phyloP scores from a whole-genome alignment of 2,888 invertebrate genomes.

The Blastobasis adustella region DNA sequence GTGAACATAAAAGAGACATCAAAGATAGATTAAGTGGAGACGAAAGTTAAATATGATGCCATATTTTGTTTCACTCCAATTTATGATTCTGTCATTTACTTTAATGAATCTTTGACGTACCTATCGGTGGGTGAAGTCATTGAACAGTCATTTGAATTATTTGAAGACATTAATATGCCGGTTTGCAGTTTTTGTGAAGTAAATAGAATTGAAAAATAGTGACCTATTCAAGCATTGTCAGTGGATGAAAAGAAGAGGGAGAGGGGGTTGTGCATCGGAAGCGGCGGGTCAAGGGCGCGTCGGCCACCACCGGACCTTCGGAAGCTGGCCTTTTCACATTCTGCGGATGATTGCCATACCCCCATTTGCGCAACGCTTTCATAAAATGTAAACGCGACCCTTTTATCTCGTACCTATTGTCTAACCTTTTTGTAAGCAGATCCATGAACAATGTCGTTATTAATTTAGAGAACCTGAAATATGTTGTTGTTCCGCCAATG shows the following conservation, averaged over 20 bases:
- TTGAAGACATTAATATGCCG: too few species aligned
- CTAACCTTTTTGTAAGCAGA: too few species aligned
- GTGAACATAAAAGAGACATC: constrained; percentile 9
- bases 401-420: background rate
- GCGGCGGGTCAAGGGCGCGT: constrained; percentile 48
- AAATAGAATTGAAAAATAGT: background rate
- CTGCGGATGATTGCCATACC: constrained; percentile 29
- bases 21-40: constrained; percentile 7
- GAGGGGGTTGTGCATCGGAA: constrained; percentile 32
- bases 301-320: constrained; percentile 19
- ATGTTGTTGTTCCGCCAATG: too few species aligned
- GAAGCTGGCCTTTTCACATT: constrained; percentile 26
- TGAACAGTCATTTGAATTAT: too few species aligned
- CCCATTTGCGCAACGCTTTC: constrained; percentile 16
- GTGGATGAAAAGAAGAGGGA: constrained; percentile 12
- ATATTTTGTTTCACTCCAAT: too few species aligned
- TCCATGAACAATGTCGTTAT: too few species aligned
- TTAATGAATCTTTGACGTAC: too few species aligned
- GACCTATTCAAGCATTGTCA: too few species aligned
- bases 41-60: too few species aligned
- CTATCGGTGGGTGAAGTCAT: too few species aligned
- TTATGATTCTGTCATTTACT: too few species aligned
- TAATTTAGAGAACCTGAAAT: too few species aligned
- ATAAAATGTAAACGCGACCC: constrained; percentile 1
- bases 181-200: background rate